Percentiles rank a stretch among this genome's conserved stretches.
Evolutionary conservation across 2,113 vertebrate genomes (phyloP).

Genomic region (Myrmecophaga tridactyla): DNA sequence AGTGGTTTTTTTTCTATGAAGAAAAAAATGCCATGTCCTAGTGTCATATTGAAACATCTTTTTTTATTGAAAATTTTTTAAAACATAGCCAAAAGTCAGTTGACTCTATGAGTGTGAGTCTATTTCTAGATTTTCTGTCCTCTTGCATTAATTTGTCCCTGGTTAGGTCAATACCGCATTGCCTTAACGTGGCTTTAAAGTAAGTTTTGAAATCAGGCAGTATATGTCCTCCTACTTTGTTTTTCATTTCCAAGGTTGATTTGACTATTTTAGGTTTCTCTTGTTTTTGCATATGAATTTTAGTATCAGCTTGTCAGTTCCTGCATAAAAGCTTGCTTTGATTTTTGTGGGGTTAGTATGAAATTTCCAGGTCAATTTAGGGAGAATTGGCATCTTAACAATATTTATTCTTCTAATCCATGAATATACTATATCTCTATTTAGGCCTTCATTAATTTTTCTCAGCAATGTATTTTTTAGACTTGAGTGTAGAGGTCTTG

Average conservation of each 20-base stretch:
- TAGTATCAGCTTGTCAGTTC: background rate
- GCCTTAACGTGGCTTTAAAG: background rate
- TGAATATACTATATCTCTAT: background rate
- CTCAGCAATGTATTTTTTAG: background rate
- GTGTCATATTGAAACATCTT: background rate
- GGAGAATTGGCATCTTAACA: background rate
- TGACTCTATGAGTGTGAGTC: background rate
- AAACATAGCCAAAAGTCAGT: background rate
- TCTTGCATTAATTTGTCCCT: background rate
- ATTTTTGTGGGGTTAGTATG: background rate
- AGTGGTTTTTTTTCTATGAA: background rate
- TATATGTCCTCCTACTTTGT: background rate
- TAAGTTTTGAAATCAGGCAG: background rate
- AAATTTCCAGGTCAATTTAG: background rate
- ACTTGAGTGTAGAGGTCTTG: background rate
- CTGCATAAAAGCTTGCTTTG: background rate
- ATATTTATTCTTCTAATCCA: background rate
- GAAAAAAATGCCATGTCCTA: background rate
- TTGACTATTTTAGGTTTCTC: background rate
- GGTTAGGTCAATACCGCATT: background rate
- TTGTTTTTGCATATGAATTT: background rate
- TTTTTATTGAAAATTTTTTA: background rate
- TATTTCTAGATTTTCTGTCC: background rate
- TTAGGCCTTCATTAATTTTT: background rate
- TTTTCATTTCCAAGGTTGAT: background rate